Percentiles rank a stretch among this genome's conserved stretches.
These are phyloP conservation scores for Anoura caudifer DNA, from an alignment of 2,113 vertebrate species.

Conservation along the genomic window DNA sequence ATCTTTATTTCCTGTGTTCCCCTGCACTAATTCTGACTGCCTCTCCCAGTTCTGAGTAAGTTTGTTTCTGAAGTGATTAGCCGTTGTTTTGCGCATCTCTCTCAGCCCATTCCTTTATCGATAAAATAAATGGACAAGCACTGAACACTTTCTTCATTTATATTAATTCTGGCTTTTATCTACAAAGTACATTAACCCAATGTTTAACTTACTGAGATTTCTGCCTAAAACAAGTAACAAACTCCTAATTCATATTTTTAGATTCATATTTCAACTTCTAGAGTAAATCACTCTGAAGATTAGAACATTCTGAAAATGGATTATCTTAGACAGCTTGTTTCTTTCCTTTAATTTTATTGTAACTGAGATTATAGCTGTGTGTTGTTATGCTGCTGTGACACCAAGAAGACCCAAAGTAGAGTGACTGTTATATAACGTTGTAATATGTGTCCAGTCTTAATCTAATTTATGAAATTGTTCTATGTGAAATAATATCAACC, in stretches of 20 bases:
- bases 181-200: background rate
- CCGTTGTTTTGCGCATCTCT: background rate
- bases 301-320: background rate
- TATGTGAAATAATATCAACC: background rate
- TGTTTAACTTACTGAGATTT: background rate
- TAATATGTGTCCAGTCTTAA: background rate
- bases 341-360: background rate
- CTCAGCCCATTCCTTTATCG: background rate
- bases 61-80: background rate
- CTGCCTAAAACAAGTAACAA: background rate
- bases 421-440: background rate
- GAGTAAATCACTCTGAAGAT: conserved; percentile 9
- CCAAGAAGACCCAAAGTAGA: background rate
- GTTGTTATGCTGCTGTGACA: background rate
- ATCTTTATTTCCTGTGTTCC: background rate
- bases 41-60: background rate
- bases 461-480: background rate
- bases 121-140: background rate
- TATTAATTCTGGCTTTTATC: background rate
- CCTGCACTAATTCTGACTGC: background rate
- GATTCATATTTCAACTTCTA: background rate
- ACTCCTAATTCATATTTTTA: background rate
- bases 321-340: background rate
- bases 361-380: background rate
- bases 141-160: background rate